Percentiles rank a stretch among this genome's conserved stretches.
Conservation (phyloP, 2,113 vertebrate genomes). For the Nibea coibor region DNA sequence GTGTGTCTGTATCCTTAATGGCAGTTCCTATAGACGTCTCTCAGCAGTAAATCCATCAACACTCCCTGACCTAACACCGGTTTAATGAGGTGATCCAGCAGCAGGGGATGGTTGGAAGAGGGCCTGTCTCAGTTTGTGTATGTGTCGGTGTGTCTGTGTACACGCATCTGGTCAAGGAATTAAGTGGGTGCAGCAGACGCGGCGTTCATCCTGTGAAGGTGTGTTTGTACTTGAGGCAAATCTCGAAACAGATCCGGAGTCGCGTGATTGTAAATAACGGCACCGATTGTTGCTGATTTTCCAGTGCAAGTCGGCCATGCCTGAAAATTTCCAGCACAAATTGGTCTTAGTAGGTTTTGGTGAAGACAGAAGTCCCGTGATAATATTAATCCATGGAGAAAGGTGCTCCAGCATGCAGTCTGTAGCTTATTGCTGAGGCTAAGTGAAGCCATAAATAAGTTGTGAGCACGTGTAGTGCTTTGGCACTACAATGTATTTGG, state of each 20-base stretch:
- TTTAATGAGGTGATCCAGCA: slow-evolving; percentile 73
- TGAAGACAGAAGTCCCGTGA: slow-evolving; percentile 22
- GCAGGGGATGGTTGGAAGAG: slow-evolving; percentile 37
- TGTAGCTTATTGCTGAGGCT: neutral
- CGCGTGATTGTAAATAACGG: slow-evolving; percentile 22
- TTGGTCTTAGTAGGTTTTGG: slow-evolving; percentile 12
- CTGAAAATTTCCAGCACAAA: slow-evolving; percentile 34
- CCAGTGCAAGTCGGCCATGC: neutral
- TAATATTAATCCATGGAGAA: neutral
- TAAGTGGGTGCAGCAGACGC: neutral
- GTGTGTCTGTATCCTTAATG: slow-evolving; percentile 1
- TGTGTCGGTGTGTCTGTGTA: slow-evolving; percentile 10
- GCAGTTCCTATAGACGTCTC: slow-evolving; percentile 8
- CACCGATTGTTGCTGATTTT: slow-evolving; percentile 46
- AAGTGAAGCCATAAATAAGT: neutral
- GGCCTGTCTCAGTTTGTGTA: slow-evolving; percentile 8
- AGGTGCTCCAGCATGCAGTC: neutral
- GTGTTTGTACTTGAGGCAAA: slow-evolving; percentile 12
- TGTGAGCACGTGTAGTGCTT: neutral
- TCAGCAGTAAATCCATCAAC: slow-evolving; percentile 63
- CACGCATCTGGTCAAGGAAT: neutral
- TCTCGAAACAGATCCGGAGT: neutral
- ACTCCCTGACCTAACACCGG: slow-evolving; percentile 42
- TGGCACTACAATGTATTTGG: neutral
- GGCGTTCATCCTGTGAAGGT: neutral